Percentiles rank a stretch among this genome's conserved stretches.
phyloP scores from a whole-genome alignment of 2,797 vertebrate species.

The Cossypha niveicapilla region DNA sequence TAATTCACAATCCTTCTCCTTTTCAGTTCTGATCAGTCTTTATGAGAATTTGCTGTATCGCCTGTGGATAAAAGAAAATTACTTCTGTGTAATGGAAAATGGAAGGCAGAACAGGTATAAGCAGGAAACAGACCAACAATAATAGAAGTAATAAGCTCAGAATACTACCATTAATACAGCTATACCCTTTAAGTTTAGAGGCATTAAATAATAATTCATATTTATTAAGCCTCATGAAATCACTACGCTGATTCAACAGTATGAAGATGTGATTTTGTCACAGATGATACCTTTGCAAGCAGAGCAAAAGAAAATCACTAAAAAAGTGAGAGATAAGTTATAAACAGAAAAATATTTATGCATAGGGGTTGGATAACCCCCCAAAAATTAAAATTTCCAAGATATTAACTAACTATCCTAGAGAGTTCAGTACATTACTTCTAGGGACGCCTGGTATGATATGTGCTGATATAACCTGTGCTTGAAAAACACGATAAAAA shows the following conservation, averaged over 20 bases:
- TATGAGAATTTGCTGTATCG: background rate
- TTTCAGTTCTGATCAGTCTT: background rate
- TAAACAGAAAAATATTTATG: background rate
- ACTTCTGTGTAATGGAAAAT: background rate
- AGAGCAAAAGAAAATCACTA: background rate
- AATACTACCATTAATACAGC: background rate
- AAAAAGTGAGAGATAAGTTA: background rate
- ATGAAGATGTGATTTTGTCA: background rate
- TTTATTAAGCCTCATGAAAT: background rate
- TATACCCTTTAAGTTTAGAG: background rate
- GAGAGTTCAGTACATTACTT: background rate
- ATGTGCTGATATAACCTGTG: background rate
- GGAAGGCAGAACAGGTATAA: background rate
- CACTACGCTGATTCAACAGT: background rate
- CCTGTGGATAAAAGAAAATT: background rate
- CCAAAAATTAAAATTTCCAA: background rate
- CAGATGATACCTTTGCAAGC: background rate
- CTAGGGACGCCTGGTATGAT: background rate
- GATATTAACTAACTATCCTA: background rate
- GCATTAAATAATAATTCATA: background rate
- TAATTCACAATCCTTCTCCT: background rate
- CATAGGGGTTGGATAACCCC: background rate
- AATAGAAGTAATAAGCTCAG: background rate
- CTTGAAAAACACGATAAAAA: background rate
- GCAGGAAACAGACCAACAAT: background rate